These are phyloP conservation scores for Tortrix viridana DNA, from an alignment of 2,888 invertebrate genomes.

Conservation along the genomic window DNA sequence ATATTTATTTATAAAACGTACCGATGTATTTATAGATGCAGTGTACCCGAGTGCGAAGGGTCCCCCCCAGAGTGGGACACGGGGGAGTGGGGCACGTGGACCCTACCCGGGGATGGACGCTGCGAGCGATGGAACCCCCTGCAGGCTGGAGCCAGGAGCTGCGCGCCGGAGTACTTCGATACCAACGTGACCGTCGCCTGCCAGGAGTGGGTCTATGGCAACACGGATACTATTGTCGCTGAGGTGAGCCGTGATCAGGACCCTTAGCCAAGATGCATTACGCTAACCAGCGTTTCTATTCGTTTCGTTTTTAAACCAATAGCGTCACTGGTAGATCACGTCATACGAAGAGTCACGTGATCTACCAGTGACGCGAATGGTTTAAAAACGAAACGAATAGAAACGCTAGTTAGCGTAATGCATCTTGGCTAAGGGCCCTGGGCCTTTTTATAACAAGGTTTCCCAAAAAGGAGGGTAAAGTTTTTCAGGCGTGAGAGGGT, in stretches of 20 bases:
- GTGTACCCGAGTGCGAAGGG: constrained; percentile 73
- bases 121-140: constrained; percentile 58
- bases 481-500: no score
- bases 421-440: no score
- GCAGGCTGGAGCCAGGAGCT: constrained; percentile 49
- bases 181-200: constrained; percentile 58
- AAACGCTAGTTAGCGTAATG: no score
- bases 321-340: no score
- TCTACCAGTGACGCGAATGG: no score
- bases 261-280: no score
- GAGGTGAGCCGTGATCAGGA: constrained; percentile 54
- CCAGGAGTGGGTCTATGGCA: constrained; percentile 66
- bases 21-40: constrained; percentile 60
- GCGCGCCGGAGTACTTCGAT: constrained; percentile 60
- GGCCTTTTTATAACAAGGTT: no score
- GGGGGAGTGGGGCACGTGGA: constrained; percentile 66
- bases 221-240: constrained; percentile 65
- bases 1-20: not conserved
- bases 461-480: no score
- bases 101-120: constrained; percentile 58
- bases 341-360: no score
- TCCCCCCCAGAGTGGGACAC: constrained; percentile 54
- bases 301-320: no score
- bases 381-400: no score
- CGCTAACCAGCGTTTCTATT: no score